Conservation (phyloP, 2,888 invertebrate species). For the Limenitis camilla region DNA sequence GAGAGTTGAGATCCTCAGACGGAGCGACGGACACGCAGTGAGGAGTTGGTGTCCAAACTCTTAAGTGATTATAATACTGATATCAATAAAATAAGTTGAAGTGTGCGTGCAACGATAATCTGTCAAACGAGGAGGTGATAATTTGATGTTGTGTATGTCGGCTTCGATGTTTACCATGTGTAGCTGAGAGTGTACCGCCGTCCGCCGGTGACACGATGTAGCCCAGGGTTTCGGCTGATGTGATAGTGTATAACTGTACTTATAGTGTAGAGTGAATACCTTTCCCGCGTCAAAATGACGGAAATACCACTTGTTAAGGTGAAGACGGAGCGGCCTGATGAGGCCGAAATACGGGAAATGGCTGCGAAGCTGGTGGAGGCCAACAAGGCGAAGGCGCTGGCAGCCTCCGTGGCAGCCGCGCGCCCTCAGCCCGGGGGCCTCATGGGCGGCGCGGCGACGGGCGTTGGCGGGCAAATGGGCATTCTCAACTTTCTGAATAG, state of each 20-base stretch:
- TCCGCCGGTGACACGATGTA: constrained; percentile 52
- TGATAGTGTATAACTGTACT: constrained; percentile 15
- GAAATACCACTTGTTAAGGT: constrained; percentile 63
- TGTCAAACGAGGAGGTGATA: constrained; percentile 56
- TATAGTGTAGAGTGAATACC: neutral
- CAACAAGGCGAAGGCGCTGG: constrained; percentile 78
- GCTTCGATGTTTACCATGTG: constrained; percentile 56
- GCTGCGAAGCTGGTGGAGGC: constrained; percentile 91
- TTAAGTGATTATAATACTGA: constrained; percentile 15
- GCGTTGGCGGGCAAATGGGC: constrained; percentile 68
- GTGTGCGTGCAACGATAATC: constrained; percentile 35
- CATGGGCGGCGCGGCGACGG: constrained; percentile 48
- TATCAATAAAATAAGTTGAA: constrained; percentile 19
- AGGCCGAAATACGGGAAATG: constrained; percentile 89
- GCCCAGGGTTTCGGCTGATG: constrained; percentile 30
- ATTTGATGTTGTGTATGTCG: constrained; percentile 41
- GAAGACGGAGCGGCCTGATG: constrained; percentile 86
- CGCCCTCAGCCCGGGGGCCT: constrained; percentile 63
- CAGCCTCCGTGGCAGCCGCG: constrained; percentile 66
- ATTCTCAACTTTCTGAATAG: constrained; percentile 78
- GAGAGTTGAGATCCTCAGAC: constrained; percentile 17
- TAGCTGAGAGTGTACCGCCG: constrained; percentile 41
- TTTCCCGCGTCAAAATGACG: constrained; percentile 42
- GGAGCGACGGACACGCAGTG: constrained; percentile 9
- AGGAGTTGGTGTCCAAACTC: constrained; percentile 7